These are phyloP conservation scores for Notarius lentiginosus DNA, from an alignment of 2,113 vertebrate genomes.

Conservation along the genomic window DNA sequence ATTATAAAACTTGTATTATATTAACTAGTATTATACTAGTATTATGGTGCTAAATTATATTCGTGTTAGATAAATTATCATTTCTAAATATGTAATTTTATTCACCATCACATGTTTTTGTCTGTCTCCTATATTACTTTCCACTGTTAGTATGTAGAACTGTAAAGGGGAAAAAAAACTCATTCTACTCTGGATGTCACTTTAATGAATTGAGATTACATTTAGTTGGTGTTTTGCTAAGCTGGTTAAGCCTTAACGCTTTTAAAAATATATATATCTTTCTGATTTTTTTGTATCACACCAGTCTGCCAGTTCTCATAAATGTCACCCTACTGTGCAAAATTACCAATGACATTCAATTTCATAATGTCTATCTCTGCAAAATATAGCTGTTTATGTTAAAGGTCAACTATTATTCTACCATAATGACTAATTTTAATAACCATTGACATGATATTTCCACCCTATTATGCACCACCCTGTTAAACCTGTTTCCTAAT, in stretches of 20 bases:
- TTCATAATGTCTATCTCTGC: neutral
- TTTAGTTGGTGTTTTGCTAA: neutral
- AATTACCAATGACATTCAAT: neutral
- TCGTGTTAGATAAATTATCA: neutral
- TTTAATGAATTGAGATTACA: neutral
- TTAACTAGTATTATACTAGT: neutral
- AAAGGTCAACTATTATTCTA: neutral
- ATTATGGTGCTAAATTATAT: neutral
- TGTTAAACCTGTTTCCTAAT: neutral
- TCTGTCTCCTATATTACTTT: neutral
- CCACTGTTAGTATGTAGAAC: neutral
- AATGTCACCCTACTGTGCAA: neutral
- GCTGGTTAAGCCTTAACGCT: neutral
- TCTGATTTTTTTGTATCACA: neutral
- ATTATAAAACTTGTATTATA: neutral
- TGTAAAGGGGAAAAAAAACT: neutral
- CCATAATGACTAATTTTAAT: neutral
- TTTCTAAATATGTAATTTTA: neutral
- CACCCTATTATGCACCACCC: neutral
- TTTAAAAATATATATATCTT: neutral
- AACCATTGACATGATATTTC: neutral
- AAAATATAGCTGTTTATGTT: neutral
- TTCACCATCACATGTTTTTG: neutral
- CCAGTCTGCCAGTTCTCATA: neutral
- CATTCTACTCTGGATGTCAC: neutral